These are phyloP conservation scores for Oscheius sp. DNA, from an alignment of 2,888 invertebrate species.

Conservation along the genomic window DNA sequence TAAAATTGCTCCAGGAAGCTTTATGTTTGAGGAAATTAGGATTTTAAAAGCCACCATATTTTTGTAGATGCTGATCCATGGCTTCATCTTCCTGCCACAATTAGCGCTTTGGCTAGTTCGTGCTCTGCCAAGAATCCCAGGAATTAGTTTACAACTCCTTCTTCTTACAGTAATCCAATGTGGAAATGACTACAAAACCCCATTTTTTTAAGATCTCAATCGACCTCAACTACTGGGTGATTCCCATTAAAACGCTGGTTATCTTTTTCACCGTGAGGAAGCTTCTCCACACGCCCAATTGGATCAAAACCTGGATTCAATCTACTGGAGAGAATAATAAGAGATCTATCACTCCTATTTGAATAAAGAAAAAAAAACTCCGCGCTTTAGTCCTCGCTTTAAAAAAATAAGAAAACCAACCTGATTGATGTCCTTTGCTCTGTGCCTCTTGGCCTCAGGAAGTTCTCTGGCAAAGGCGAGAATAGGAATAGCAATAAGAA, in stretches of 20 bases:
- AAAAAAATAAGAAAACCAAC: slow-evolving; percentile 17
- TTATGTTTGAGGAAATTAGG: too few relatives aligned
- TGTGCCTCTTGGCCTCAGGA: slow-evolving; percentile 67
- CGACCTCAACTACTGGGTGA: not conserved
- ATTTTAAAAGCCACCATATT: too few relatives aligned
- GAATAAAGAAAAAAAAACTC: too few relatives aligned
- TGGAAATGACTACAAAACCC: not conserved
- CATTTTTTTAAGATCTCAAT: not conserved
- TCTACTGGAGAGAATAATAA: not conserved
- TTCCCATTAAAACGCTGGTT: not conserved
- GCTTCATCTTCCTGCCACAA: not conserved
- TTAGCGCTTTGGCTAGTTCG: not conserved
- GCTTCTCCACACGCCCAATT: not conserved
- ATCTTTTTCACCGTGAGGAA: slow-evolving; percentile 2
- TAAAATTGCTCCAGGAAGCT: too few relatives aligned
- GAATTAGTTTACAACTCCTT: not conserved
- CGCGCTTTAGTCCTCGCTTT: not conserved
- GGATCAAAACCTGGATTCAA: not conserved
- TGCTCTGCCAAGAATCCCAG: not conserved
- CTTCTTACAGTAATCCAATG: not conserved
- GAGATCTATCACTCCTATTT: not conserved
- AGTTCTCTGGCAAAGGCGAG: slow-evolving; percentile 67
- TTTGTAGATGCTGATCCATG: not conserved
- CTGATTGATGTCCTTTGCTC: slow-evolving; percentile 67
- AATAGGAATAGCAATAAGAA: slow-evolving; percentile 72